phyloP scores from a whole-genome alignment of 2,888 invertebrate species.

The Maniola hyperantus region DNA sequence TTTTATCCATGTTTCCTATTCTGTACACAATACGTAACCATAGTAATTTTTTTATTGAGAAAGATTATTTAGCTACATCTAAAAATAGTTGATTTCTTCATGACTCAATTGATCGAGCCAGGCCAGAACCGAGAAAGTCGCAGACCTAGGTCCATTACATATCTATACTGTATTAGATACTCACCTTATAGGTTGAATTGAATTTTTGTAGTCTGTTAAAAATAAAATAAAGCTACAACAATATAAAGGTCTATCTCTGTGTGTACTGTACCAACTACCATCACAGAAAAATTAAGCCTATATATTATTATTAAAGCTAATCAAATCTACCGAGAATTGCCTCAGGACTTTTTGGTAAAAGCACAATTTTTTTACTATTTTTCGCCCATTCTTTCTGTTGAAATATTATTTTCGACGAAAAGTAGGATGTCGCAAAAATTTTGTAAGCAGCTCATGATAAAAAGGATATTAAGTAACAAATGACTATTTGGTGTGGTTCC shows the following conservation, averaged over 20 bases:
- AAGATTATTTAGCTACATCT: too few relatives aligned
- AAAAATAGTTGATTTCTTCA: too few relatives aligned
- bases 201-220: too few relatives aligned
- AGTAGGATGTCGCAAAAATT: conserved; percentile 6
- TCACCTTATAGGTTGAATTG: too few relatives aligned
- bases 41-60: too few relatives aligned
- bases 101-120: too few relatives aligned
- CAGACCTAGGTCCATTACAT: too few relatives aligned
- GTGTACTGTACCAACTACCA: too few relatives aligned
- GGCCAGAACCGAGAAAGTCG: too few relatives aligned
- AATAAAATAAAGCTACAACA: too few relatives aligned
- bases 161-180: too few relatives aligned
- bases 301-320: neutral
- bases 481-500: conserved; percentile 40
- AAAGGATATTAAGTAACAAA: conserved; percentile 34
- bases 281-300: neutral
- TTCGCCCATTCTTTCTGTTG: neutral
- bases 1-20: neutral
- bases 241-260: too few relatives aligned
- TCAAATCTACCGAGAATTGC: neutral
- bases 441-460: conserved; percentile 21
- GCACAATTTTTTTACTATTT: conserved; percentile 10
- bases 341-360: neutral
- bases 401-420: conserved; percentile 22
- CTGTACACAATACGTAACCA: neutral